phyloP scores from a whole-genome alignment of 2,113 vertebrate genomes.

The Arizona elegans region DNA sequence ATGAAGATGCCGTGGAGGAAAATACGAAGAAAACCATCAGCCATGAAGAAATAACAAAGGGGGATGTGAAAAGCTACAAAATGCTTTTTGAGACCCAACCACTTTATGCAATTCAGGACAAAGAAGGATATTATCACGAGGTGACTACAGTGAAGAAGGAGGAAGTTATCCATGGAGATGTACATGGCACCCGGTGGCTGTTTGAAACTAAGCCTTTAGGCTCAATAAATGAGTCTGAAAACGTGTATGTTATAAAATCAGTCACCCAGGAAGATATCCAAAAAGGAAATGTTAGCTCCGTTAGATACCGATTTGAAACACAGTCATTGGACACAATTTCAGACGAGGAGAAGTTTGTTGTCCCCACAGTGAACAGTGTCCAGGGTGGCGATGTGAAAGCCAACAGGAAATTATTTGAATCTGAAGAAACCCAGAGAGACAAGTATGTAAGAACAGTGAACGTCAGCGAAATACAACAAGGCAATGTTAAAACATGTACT shows the following conservation, averaged over 20 bases:
- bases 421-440: constrained; percentile 62
- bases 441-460: constrained; percentile 79
- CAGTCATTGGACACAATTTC: constrained; percentile 83
- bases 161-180: constrained; percentile 83
- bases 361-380: constrained; percentile 76
- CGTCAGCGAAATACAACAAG: constrained; percentile 85
- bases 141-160: constrained; percentile 90
- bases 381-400: constrained; percentile 82
- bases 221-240: constrained; percentile 80
- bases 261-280: constrained; percentile 88
- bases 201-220: constrained; percentile 93
- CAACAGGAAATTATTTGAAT: constrained; percentile 81
- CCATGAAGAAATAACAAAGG: constrained; percentile 76
- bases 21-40: constrained; percentile 63
- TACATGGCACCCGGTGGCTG: constrained; percentile 84
- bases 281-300: constrained; percentile 84
- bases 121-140: constrained; percentile 86
- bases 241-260: constrained; percentile 85
- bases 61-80: constrained; percentile 83
- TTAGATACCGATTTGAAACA: constrained; percentile 89
- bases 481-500: constrained; percentile 83
- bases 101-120: constrained; percentile 88
- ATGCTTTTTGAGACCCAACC: constrained; percentile 91
- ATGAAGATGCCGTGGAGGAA: constrained; percentile 56
- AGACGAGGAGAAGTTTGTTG: constrained; percentile 67